Evolutionary conservation across 2,113 vertebrate species (phyloP), one percentile per base, ranked within the genome.

Genomic region (Toxostoma redivivum): DNA sequence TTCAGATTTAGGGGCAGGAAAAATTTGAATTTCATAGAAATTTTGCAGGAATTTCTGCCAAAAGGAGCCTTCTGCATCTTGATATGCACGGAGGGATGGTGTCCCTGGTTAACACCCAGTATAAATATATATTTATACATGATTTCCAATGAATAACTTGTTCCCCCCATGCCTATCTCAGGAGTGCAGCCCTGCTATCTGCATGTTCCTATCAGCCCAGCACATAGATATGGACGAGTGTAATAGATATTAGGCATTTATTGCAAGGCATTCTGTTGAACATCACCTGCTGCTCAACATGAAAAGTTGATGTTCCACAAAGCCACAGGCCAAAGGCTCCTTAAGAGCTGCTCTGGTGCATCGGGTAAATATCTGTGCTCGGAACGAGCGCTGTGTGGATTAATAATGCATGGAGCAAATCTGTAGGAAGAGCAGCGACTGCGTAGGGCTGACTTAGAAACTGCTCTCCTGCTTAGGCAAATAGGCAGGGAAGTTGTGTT

Each of bases 261-360:
- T 81, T 93, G 92, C 72, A 27, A 50, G 53, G 74, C 61, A 2
- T 95, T 95, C 83, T 89, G 92, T 87, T 83, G 94, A 95, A 93
- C 96, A 96, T 96, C 96, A 94, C 96, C 97, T 92, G 96, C 96
- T 97, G 94, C 95, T 84, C 77, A 62, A 91, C 79, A 91, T 87
- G 90, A 95, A 80, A 87, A 83, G 89, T 89, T 92, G 87, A 94
- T 97, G 95, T 94, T 96, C 95, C 94, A 96, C 94, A 83, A 72
- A 50, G 94, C 96, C 96, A 88, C n/a, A 24, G 94, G 73, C 51
- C 30, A 38, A 70, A 92, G 85, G 93, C 81, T 95, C 90, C 94
- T 92, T 90, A 73, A 85, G 90, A 72, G 81, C 67, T 19, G 48
- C 40, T 94, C 84, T 79, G 65, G 93, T 72, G 81, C 94, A 47